A percentile compares a stretch with the other conserved stretches of the same genome.
phyloP scores from a whole-genome alignment of 2,888 invertebrate genomes.

The Macrophya annulata region DNA sequence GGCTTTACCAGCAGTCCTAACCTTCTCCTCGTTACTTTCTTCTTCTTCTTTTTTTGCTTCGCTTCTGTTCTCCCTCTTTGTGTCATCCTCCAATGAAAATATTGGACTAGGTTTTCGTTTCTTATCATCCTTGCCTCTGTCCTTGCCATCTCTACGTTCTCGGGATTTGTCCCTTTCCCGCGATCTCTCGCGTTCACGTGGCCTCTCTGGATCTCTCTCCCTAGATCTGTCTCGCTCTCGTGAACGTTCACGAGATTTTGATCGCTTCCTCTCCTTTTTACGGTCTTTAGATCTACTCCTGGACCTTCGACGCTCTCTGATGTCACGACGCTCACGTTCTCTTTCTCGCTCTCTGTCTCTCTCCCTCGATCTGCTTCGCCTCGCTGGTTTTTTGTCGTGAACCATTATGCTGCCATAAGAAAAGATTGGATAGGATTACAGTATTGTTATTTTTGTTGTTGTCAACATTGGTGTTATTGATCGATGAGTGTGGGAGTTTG shows the following conservation, averaged over 20 bases:
- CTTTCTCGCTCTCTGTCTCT: conserved; percentile 78
- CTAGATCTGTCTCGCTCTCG: conserved; percentile 73
- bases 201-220: conserved; percentile 79
- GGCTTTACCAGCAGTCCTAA: conserved; percentile 79
- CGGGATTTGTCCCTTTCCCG: conserved; percentile 59
- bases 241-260: conserved; percentile 71
- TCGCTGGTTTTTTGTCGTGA: conserved; percentile 80
- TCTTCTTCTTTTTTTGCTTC: conserved; percentile 75
- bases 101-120: conserved; percentile 77
- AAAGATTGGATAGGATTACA: background rate
- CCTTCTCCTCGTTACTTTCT: conserved; percentile 69
- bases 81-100: conserved; percentile 76
- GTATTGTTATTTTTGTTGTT: background rate
- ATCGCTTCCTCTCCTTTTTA: conserved; percentile 70
- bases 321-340: conserved; percentile 76
- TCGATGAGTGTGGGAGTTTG: no score
- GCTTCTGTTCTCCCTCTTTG: conserved; percentile 74
- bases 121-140: conserved; percentile 74
- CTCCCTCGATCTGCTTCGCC: conserved; percentile 80
- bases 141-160: conserved; percentile 69
- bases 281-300: conserved; percentile 75
- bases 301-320: conserved; percentile 69
- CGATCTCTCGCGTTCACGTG: conserved; percentile 66
- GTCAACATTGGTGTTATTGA: background rate
- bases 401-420: conserved; percentile 70